These are phyloP conservation scores for Terrapene triunguis DNA, from an alignment of 2,113 vertebrate genomes.

Conservation along the genomic window DNA sequence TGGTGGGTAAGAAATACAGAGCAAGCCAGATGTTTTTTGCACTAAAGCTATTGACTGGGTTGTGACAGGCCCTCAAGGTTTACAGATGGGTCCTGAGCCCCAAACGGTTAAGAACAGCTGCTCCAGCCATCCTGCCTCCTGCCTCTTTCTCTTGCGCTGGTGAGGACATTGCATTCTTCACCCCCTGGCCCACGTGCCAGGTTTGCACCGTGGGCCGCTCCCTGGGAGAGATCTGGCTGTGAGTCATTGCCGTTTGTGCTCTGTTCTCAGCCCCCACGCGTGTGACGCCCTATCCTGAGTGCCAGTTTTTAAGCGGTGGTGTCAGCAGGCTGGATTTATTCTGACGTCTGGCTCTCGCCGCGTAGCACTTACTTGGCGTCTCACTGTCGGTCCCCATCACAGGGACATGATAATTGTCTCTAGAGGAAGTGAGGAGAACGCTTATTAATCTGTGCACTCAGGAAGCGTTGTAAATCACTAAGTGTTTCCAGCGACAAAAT, in stretches of 20 bases:
- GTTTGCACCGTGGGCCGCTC: background rate
- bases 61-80: no score
- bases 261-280: background rate
- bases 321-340: conserved; percentile 23
- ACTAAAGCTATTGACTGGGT: no score
- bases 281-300: background rate
- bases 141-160: background rate
- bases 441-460: conserved; percentile 74
- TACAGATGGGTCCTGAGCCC: background rate
- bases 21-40: no score
- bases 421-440: conserved; percentile 71
- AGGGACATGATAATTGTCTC: conserved; percentile 74
- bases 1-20: no score
- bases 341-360: conserved; percentile 16
- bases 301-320: conserved; percentile 31
- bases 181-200: background rate
- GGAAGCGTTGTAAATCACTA: conserved; percentile 72
- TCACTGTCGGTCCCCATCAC: conserved; percentile 73
- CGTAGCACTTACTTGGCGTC: conserved; percentile 28
- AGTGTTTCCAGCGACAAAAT: conserved; percentile 76
- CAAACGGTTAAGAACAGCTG: no score
- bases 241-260: accelerated
- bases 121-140: background rate
- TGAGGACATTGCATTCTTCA: background rate
- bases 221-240: background rate